A percentile compares a stretch with the other conserved stretches of the same genome.
phyloP scores from a whole-genome alignment of 1,140 invertebrate genomes.

The Drosophila pandora region DNA sequence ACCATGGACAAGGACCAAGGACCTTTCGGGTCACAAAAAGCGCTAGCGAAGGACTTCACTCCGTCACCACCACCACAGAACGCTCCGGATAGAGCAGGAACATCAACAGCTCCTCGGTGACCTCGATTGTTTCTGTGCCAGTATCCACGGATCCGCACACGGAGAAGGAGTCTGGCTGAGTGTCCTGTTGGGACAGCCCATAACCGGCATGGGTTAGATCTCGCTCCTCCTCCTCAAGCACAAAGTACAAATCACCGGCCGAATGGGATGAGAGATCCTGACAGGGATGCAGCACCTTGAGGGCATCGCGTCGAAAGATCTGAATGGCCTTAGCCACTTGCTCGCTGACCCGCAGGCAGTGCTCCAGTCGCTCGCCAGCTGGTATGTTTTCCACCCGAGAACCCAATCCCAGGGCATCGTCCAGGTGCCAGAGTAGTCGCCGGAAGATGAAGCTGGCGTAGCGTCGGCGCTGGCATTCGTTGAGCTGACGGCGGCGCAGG shows the following conservation, averaged over 20 bases:
- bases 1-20: too few relatives aligned
- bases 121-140: conserved; percentile 14
- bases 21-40: background rate
- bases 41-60: background rate
- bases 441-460: conserved; percentile 57
- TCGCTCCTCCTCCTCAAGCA: conserved; percentile 44
- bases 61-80: background rate
- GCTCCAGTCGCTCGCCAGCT: conserved; percentile 9
- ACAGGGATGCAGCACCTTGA: conserved; percentile 46
- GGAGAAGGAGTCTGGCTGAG: background rate
- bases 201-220: conserved; percentile 34
- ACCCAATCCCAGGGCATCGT: conserved; percentile 8
- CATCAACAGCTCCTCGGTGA: conserved; percentile 43
- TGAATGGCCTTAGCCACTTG: conserved; percentile 16
- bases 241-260: conserved; percentile 42
- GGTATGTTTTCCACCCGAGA: background rate
- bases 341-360: conserved; percentile 11
- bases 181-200: background rate
- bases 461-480: conserved; percentile 37
- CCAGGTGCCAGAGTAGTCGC: conserved; percentile 41
- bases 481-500: conserved; percentile 27
- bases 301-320: conserved; percentile 42
- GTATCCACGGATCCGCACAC: background rate
- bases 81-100: conserved; percentile 45
- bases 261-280: conserved; percentile 22